Evolutionary conservation across 23 tunicate species (phyloP).

Genomic region (Diplosoma virens): DNA sequence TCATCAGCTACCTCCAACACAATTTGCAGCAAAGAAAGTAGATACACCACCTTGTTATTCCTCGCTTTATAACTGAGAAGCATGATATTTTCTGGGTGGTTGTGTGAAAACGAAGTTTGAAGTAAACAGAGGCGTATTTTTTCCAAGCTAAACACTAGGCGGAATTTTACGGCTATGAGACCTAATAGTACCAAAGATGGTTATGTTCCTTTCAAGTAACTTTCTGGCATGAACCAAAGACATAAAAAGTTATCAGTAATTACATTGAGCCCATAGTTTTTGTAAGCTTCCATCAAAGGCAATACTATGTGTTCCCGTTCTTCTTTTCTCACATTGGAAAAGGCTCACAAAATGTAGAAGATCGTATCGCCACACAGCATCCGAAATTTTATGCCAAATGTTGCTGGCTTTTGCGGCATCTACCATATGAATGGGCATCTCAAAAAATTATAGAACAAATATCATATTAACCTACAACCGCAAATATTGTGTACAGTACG

Average conservation of each 20-base stretch:
- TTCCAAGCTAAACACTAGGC: conserved; percentile 11
- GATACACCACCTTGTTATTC: background rate
- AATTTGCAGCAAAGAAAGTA: background rate
- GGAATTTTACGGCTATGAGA: too few relatives aligned
- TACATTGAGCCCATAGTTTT: background rate
- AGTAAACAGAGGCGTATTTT: conserved; percentile 1
- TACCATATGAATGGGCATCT: conserved; percentile 14
- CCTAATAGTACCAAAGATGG: background rate
- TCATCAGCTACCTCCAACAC: conserved; percentile 4
- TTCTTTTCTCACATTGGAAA: conserved; percentile 4
- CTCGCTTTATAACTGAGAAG: too few relatives aligned
- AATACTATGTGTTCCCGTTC: background rate
- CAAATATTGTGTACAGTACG: background rate
- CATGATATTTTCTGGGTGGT: conserved; percentile 4
- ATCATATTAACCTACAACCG: background rate
- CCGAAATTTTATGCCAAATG: conserved; percentile 1
- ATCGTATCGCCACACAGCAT: conserved; percentile 7
- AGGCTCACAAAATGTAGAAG: background rate
- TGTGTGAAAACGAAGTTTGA: conserved; percentile 15
- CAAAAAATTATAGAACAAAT: background rate
- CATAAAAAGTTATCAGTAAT: background rate
- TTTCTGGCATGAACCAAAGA: background rate
- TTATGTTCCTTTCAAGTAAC: background rate
- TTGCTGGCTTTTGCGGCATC: conserved; percentile 5
- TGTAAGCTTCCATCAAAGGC: background rate